Conservation (phyloP, 1,140 invertebrate species). For the Cydia pomonella region DNA sequence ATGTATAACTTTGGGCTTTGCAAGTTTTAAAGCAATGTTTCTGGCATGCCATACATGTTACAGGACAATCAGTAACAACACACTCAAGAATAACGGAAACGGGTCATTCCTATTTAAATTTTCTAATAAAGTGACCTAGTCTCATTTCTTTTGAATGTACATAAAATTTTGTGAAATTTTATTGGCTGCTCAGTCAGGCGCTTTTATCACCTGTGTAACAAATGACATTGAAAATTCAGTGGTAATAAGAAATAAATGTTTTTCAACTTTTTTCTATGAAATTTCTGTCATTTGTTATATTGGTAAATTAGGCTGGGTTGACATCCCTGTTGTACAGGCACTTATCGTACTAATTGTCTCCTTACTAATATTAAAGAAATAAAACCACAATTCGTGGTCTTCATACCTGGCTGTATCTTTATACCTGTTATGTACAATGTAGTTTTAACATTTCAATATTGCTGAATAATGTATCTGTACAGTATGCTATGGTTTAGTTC, state of each 20-base stretch:
- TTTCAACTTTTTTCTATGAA: background rate
- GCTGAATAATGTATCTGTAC: background rate
- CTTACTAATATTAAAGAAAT: constrained; percentile 11
- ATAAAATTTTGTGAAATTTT: background rate
- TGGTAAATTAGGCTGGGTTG: background rate
- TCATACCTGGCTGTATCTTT: background rate
- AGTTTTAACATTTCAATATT: background rate
- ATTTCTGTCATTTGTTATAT: constrained; percentile 3
- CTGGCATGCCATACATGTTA: too few species aligned
- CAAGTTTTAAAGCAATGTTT: background rate
- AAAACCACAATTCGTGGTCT: background rate
- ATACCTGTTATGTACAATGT: constrained; percentile 13
- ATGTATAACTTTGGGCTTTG: background rate
- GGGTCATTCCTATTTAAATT: background rate
- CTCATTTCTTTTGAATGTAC: background rate
- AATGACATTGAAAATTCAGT: background rate
- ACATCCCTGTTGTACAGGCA: background rate
- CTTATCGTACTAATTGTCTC: background rate
- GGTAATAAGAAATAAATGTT: background rate
- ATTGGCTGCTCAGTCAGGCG: background rate
- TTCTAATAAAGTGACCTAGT: background rate
- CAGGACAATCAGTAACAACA: too few species aligned
- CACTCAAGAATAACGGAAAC: background rate
- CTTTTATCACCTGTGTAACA: background rate
- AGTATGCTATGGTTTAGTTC: background rate